Evolutionary conservation across 2,888 invertebrate species (phyloP).

Genomic region (Drymonia ruficornis): DNA sequence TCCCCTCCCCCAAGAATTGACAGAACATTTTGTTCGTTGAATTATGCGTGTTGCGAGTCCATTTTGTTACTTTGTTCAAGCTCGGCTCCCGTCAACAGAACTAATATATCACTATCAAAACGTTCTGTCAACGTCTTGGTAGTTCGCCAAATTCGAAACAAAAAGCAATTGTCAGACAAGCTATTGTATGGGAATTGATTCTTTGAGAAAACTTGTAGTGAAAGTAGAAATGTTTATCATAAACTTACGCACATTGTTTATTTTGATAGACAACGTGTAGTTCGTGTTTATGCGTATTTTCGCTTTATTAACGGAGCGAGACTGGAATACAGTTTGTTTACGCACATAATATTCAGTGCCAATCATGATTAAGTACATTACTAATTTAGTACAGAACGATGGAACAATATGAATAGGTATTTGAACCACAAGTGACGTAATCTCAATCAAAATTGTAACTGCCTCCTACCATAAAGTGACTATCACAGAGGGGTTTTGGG

Average conservation of each 20-base stretch:
- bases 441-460: no score
- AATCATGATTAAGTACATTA: no score
- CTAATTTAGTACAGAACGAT: no score
- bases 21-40: no score
- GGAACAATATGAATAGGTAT: no score
- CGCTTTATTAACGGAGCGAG: slow-evolving; percentile 7
- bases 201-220: background rate
- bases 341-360: background rate
- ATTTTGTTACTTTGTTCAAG: no score
- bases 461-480: no score
- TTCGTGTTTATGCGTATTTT: slow-evolving; percentile 4
- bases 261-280: slow-evolving; percentile 1
- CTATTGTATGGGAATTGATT: slow-evolving; percentile 3
- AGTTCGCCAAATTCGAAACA: slow-evolving; percentile 10
- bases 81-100: background rate
- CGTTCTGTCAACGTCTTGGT: slow-evolving; percentile 17
- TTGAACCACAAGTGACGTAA: no score
- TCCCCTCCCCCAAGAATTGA: no score
- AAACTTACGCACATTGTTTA: background rate
- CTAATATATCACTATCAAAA: slow-evolving; percentile 18
- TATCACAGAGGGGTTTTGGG: no score
- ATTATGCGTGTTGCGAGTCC: no score
- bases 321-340: slow-evolving; percentile 7
- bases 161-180: slow-evolving; percentile 8
- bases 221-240: slow-evolving; percentile 2